Evolutionary conservation across 23 tunicate species (phyloP), one percentile per base, ranked within the genome.

Genomic region (Botrylloides violaceus): DNA sequence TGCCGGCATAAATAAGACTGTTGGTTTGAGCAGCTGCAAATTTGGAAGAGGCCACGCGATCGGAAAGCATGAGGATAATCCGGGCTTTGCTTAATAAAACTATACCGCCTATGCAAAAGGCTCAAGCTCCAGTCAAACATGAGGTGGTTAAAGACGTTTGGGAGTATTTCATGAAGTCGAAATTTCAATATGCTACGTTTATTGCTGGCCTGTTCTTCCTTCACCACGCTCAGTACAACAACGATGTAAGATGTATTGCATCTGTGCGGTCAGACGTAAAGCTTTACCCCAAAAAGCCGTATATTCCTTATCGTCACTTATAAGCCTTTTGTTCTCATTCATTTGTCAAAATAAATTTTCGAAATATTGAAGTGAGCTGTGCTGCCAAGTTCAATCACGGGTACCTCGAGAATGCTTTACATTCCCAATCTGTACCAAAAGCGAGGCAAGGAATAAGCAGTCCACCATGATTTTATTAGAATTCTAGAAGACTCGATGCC

Each of bases 221-320:
- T 18, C 81, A 79, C 48, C 71, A 79, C 29, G 33, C 59, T 27
- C 84, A 80, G 32, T 73, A 80, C 49, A 61, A 26, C 21, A 80
- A 73, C 33, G 85, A 80, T 73, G 79, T 80, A 3, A 66, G 29
- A 21, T 58, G 65, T 58, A 71, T 80, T 12, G 59, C 79, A 2
- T 59, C 77, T 59, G 85, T 80, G 12, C 63, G 73, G 2, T 80
- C 77, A 31, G 58, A 80, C 32, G 85, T 80, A 20, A 80, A 80
- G 47, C 79, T 80, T 26, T 73, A 72, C 34, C 85, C 85, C 3
- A 50, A 73, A 31, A 80, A 80, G 29, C 85, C 85, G 2, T 27
- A 35, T 6, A 50, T 57, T 3, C 12, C 66, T 48, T 38, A 31
- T 29, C 21, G 3, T 2, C 82, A 68, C 22, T 34, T 78, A 33